These are phyloP conservation scores for Acanthornis magna DNA, from an alignment of 2,797 vertebrate genomes.

Conservation along the genomic window DNA sequence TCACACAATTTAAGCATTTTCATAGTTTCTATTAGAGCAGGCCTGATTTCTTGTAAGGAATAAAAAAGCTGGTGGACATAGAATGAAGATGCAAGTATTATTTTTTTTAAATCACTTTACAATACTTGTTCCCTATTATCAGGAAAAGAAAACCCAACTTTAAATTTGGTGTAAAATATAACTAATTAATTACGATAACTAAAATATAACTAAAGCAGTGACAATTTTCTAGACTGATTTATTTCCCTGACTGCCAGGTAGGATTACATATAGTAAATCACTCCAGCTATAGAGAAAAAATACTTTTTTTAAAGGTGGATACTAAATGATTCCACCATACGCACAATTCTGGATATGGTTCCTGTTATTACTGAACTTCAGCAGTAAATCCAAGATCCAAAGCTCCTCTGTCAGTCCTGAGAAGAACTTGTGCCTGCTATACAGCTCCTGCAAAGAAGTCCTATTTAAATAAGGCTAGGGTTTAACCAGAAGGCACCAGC, in stretches of 20 bases:
- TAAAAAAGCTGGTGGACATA: neutral
- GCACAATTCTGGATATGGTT: neutral
- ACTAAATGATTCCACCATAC: neutral
- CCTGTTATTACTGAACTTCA: neutral
- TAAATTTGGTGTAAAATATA: neutral
- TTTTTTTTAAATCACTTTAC: neutral
- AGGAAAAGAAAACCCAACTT: neutral
- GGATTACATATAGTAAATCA: neutral
- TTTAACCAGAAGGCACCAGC: slow-evolving; percentile 1
- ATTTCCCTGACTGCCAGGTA: neutral
- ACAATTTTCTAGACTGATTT: neutral
- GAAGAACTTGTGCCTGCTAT: neutral
- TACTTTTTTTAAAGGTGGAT: neutral
- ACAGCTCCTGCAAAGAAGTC: neutral
- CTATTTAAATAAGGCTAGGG: slow-evolving; percentile 31
- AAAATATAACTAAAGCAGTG: neutral
- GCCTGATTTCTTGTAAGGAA: neutral
- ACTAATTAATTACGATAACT: neutral
- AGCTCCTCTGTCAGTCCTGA: neutral
- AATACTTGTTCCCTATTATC: neutral
- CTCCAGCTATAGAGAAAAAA: neutral
- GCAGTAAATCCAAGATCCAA: neutral
- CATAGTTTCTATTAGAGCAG: neutral
- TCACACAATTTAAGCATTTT: neutral
- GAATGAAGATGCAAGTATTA: neutral